phyloP scores from a whole-genome alignment of 2,888 invertebrate genomes.

The Bembecia ichneumoniformis region DNA sequence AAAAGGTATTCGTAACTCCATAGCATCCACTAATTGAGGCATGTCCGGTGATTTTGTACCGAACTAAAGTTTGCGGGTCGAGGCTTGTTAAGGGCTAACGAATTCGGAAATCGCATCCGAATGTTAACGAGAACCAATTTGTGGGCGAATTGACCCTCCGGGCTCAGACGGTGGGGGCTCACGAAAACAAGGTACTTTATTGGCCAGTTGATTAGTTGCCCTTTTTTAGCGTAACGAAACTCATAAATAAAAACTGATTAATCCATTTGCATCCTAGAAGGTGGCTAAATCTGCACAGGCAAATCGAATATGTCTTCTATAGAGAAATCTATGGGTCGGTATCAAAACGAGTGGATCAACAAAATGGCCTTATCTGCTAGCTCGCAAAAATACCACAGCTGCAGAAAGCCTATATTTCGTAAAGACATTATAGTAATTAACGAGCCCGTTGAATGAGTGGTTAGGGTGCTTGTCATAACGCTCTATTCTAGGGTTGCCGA shows the following conservation, averaged over 20 bases:
- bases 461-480: too few species aligned
- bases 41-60: constrained; percentile 56
- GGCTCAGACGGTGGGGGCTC: constrained; percentile 24
- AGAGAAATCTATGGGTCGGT: too few species aligned
- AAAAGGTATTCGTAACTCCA: constrained; percentile 24
- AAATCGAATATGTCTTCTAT: too few species aligned
- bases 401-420: too few species aligned
- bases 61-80: constrained; percentile 44
- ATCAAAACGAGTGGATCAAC: too few species aligned
- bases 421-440: too few species aligned
- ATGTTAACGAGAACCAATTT: constrained; percentile 67
- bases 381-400: too few species aligned
- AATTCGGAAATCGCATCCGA: constrained; percentile 63
- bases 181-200: constrained; percentile 40
- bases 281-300: too few species aligned
- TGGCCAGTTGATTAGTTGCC: constrained; percentile 45
- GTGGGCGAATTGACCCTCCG: constrained; percentile 33
- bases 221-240: constrained; percentile 16
- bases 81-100: constrained; percentile 54
- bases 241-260: neutral
- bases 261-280: neutral
- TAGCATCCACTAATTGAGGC: constrained; percentile 51
- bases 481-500: too few species aligned
- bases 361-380: too few species aligned
- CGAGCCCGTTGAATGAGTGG: too few species aligned